phyloP scores from a whole-genome alignment of 2,113 vertebrate species.

The Rutilus rutilus region DNA sequence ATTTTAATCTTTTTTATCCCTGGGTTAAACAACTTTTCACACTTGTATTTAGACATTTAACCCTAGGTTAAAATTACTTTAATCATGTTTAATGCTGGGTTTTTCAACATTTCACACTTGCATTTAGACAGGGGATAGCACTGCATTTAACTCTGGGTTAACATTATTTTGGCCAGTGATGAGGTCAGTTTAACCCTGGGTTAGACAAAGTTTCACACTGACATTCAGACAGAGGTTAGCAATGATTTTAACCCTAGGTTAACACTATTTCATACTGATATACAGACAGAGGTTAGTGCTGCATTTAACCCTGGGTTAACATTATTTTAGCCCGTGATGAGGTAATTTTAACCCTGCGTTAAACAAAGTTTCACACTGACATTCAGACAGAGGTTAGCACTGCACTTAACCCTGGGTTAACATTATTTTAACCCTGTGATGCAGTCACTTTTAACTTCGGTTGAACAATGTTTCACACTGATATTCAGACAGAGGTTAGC shows the following conservation, averaged over 20 bases:
- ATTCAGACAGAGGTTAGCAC: not conserved
- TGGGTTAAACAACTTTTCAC: not conserved
- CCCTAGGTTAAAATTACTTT: not conserved
- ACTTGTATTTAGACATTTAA: not conserved
- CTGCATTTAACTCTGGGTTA: not conserved
- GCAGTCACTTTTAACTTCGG: not conserved
- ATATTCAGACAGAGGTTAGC: not conserved
- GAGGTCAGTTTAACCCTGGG: not conserved
- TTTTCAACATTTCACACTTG: no score
- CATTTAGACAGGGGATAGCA: no score
- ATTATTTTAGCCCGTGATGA: not conserved
- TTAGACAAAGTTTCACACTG: not conserved
- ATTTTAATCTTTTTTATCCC: not conserved
- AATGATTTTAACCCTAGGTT: not conserved
- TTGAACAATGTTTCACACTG: not conserved
- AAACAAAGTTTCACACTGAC: not conserved
- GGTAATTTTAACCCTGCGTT: not conserved
- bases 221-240: not conserved
- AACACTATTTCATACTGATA: not conserved
- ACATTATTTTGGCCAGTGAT: not conserved
- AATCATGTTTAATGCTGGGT: not conserved
- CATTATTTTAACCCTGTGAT: not conserved
- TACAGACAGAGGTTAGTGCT: not conserved
- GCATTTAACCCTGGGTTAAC: not conserved
- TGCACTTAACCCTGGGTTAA: not conserved